These are phyloP conservation scores for Mongoloraphidia duomilia DNA, from an alignment of 2,888 invertebrate species.

Conservation along the genomic window DNA sequence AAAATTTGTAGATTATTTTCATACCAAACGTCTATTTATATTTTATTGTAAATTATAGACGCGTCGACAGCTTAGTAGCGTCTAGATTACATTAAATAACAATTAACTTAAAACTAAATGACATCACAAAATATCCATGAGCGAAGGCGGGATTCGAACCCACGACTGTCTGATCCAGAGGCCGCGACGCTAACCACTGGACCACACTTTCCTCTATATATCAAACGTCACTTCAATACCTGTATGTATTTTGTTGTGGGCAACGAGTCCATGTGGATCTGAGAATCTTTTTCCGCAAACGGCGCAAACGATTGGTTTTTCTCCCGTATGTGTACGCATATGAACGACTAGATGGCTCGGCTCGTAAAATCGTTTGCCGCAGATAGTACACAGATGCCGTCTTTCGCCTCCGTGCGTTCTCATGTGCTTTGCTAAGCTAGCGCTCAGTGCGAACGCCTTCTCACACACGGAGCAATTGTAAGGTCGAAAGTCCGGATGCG, in stretches of 20 bases:
- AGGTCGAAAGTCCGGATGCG: constrained; percentile 22
- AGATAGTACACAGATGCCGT: constrained; percentile 24
- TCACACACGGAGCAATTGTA: constrained; percentile 22
- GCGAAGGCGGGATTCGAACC: no score
- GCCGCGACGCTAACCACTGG: no score
- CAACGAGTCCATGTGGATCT: constrained; percentile 22
- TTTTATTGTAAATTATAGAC: no score
- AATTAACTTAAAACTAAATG: no score
- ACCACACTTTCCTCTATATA: background rate
- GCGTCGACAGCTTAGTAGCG: no score
- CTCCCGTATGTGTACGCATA: constrained; percentile 24
- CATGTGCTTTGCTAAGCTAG: constrained; percentile 23
- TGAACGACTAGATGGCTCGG: constrained; percentile 24
- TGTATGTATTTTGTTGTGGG: constrained; percentile 26
- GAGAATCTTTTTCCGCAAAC: constrained; percentile 25
- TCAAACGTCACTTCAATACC: constrained; percentile 12
- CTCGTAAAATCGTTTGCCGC: constrained; percentile 25
- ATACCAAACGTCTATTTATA: no score
- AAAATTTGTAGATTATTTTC: no score
- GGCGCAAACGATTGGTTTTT: constrained; percentile 24
- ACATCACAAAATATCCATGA: no score
- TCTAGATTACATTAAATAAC: no score
- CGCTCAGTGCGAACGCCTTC: constrained; percentile 20
- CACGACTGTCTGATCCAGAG: no score
- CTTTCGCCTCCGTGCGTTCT: constrained; percentile 23